Base-by-base conservation (phyloP, 2,797 vertebrate species). In the Mus caroli region DNA sequence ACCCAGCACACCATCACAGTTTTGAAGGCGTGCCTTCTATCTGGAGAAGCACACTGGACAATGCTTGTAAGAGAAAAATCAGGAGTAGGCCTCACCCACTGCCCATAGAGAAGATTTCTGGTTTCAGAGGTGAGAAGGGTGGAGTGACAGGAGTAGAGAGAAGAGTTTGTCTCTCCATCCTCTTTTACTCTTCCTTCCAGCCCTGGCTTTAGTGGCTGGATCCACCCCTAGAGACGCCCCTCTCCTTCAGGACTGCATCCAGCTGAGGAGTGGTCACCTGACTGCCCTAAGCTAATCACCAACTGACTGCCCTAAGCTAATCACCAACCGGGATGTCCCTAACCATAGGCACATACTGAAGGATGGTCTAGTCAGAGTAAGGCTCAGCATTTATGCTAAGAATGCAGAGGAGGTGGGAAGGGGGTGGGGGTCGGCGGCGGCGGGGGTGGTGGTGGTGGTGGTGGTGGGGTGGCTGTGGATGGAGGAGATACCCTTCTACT, bases 401-500 rank as follows among this genome's bases (percentile, higher is more conserved):
- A 60, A 78, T 83, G 22, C n/a, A 43, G 24, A 50, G 34, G 28
- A 26, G 50, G 19, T 12, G 52, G 60, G 43, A 60, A 4, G 79
- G 50, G 31, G 24, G 13, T 2, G 13, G 2, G 52, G 52, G 52
- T 14, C n/a, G n/a, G n/a, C n/a, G n/a, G n/a, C n/a, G n/a, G n/a
- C n/a, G n/a, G n/a, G n/a, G n/a, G n/a, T n/a, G n/a, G n/a, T n/a
- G n/a, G n/a, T n/a, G n/a, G n/a, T n/a, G n/a, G n/a, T n/a, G n/a
- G n/a, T n/a, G n/a, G n/a, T n/a, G n/a, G n/a, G n/a, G 9, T 0
- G 24, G 58, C 4, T 1, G 58, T 9, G 8, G 46, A 11, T 14
- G 43, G 26, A 46, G 24, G 64, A 90, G 50, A 75, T 9, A 26
- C 7, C 71, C 26, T 88, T 78, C 50, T 54, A 37, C 62, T 82